Percentiles rank a stretch among this genome's conserved stretches.
These are phyloP conservation scores for Papilio elwesi DNA, from an alignment of 2,888 invertebrate species.

Conservation along the genomic window DNA sequence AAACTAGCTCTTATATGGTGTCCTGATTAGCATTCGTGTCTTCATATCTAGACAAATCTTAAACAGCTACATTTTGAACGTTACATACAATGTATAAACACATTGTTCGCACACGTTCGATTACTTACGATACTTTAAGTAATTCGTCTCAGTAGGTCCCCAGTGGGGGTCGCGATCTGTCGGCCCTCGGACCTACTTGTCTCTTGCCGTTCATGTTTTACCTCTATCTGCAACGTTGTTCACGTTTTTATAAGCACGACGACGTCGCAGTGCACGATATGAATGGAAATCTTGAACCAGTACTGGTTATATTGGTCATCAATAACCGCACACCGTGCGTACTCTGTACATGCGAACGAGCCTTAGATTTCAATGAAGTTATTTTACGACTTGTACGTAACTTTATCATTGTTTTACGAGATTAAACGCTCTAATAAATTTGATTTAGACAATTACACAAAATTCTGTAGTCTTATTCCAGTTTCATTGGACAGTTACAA, in stretches of 20 bases:
- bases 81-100: too few relatives aligned
- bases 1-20: neutral
- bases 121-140: neutral
- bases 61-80: neutral
- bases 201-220: constrained; percentile 4
- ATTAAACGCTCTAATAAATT: too few relatives aligned
- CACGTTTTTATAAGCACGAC: constrained; percentile 4
- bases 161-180: constrained; percentile 63
- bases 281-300: constrained; percentile 3
- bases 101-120: too few relatives aligned
- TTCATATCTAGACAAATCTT: neutral
- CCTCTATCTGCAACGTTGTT: constrained; percentile 4
- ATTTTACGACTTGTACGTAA: too few relatives aligned
- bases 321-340: neutral
- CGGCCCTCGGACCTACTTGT: constrained; percentile 55
- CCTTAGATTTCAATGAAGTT: too few relatives aligned
- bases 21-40: neutral
- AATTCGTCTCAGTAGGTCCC: constrained; percentile 37
- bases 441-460: too few relatives aligned
- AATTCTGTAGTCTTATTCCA: too few relatives aligned
- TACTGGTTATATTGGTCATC: neutral
- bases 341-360: neutral
- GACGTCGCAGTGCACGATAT: neutral
- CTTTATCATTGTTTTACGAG: too few relatives aligned
- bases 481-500: too few relatives aligned